Conservation (phyloP, 2,888 invertebrate genomes). For the Bhutanitis thaidina region DNA sequence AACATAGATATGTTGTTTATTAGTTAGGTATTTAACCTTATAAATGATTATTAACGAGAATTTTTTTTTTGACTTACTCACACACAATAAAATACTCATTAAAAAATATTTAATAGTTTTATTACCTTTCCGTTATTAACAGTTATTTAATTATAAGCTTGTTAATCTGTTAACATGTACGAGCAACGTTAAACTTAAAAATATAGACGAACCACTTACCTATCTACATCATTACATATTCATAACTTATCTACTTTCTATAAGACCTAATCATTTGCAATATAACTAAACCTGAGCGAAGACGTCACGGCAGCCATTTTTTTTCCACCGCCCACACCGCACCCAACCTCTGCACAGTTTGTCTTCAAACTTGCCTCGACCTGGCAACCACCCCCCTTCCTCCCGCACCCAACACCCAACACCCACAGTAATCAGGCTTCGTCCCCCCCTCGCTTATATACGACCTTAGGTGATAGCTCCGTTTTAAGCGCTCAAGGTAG, state of each 20-base stretch:
- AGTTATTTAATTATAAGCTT: too few relatives aligned
- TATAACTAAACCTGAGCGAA: constrained; percentile 5
- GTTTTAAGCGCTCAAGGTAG: constrained; percentile 27
- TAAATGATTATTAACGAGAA: too few relatives aligned
- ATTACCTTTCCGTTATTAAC: too few relatives aligned
- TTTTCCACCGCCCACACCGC: constrained; percentile 39
- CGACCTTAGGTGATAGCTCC: constrained; percentile 56
- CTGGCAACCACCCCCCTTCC: constrained; percentile 38
- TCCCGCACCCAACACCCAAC: constrained; percentile 30
- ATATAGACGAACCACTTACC: too few relatives aligned
- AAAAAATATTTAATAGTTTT: too few relatives aligned
- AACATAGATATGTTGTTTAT: too few relatives aligned
- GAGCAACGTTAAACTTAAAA: not conserved
- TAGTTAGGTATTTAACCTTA: too few relatives aligned
- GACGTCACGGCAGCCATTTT: constrained; percentile 46
- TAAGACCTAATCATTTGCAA: constrained; percentile 7
- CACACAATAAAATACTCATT: too few relatives aligned
- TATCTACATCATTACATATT: not conserved
- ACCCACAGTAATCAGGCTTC: constrained; percentile 41
- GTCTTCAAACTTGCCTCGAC: constrained; percentile 63
- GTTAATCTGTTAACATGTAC: too few relatives aligned
- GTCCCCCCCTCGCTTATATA: constrained; percentile 38
- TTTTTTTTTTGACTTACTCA: too few relatives aligned
- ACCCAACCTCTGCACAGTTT: constrained; percentile 48
- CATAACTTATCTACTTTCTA: not conserved